Evolutionary conservation across 2,797 vertebrate genomes (phyloP).

Genomic region (Myripristis jacobus): DNA sequence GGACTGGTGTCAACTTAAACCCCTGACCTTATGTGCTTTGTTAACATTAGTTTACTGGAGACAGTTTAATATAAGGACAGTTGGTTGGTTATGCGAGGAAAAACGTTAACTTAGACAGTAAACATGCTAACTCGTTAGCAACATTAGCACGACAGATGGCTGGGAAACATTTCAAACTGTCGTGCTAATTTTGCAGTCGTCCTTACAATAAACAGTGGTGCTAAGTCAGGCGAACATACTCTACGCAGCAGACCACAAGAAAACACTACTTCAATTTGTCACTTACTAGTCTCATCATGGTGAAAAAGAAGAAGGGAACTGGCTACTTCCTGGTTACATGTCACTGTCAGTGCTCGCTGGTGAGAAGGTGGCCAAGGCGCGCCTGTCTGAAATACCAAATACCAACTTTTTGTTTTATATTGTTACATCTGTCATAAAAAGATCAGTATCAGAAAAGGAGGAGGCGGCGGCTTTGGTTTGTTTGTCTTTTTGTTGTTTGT

Average conservation of each 20-base stretch:
- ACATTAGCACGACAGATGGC: not conserved
- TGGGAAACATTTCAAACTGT: not conserved
- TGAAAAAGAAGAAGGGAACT: constrained; percentile 9
- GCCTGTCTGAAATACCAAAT: too few relatives aligned
- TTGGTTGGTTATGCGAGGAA: not conserved
- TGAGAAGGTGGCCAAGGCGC: constrained; percentile 30
- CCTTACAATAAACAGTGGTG: not conserved
- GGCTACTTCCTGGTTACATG: constrained; percentile 67
- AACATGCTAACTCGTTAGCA: constrained; percentile 46
- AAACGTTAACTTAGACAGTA: not conserved
- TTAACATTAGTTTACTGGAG: not conserved
- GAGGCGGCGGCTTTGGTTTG: too few relatives aligned
- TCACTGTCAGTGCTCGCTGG: constrained; percentile 37
- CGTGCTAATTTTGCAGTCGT: not conserved
- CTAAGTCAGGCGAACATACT: not conserved
- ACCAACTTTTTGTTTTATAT: too few relatives aligned
- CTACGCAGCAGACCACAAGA: fast-evolving
- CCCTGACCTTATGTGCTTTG: not conserved
- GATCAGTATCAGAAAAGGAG: too few relatives aligned
- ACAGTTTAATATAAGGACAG: not conserved
- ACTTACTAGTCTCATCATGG: constrained; percentile 74
- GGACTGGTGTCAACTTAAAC: not conserved
- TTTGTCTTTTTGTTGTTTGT: too few relatives aligned
- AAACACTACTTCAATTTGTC: fast-evolving
- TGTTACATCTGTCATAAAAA: too few relatives aligned